These are phyloP conservation scores for Silurus lanzhouensis DNA, from an alignment of 2,797 vertebrate species.

Conservation along the genomic window DNA sequence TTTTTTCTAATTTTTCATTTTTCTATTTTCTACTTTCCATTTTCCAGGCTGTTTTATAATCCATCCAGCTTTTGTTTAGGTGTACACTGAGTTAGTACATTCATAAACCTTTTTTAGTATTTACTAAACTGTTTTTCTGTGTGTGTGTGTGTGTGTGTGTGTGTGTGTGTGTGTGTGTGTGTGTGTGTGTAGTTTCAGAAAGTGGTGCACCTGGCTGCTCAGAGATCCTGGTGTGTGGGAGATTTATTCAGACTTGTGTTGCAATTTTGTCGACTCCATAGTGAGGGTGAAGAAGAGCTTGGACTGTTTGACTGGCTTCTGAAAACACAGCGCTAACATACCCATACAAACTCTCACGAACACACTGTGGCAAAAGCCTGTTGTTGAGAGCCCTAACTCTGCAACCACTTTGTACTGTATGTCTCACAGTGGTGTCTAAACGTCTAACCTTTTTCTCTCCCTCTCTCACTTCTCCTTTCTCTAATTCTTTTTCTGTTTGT, in stretches of 20 bases:
- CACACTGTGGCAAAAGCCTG: neutral
- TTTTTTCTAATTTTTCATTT: neutral
- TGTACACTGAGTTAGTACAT: neutral
- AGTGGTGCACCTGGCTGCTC: conserved; percentile 85
- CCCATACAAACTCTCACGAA: neutral
- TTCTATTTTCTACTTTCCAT: neutral
- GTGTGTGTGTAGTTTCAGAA: conserved; percentile 83
- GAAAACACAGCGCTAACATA: conserved; percentile 78
- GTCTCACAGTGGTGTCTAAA: neutral
- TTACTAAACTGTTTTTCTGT: no score
- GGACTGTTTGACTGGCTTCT: conserved; percentile 96
- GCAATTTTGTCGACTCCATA: conserved; percentile 84
- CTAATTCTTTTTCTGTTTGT: neutral
- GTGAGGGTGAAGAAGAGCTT: conserved; percentile 66
- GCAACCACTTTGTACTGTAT: neutral
- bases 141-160: neutral
- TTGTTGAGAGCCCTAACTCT: neutral
- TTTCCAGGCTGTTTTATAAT: neutral
- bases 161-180: conserved; percentile 24
- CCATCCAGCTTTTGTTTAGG: neutral
- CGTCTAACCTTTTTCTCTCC: neutral
- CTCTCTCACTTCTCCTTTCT: neutral
- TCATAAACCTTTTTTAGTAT: neutral
- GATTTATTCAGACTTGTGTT: conserved; percentile 89
- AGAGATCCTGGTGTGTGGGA: conserved; percentile 88